Evolutionary conservation across 1,140 invertebrate genomes (phyloP).

Genomic region (Scaptomyza hsui): DNA sequence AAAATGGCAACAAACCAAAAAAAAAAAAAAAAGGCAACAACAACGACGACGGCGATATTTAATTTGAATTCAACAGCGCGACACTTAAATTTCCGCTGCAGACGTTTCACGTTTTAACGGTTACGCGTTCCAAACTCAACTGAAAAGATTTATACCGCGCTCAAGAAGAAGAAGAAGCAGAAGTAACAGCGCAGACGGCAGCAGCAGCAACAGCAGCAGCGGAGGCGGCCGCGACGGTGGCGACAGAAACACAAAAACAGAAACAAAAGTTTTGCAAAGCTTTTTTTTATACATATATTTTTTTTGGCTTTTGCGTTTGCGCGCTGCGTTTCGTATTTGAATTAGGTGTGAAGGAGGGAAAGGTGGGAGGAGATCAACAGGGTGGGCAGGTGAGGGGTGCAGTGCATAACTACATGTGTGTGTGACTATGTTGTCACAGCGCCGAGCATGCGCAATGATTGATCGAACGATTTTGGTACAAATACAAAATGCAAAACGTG

Average conservation of each 20-base stretch:
- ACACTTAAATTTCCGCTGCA: constrained; percentile 60
- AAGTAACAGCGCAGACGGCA: constrained; percentile 5
- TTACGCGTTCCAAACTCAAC: constrained; percentile 83
- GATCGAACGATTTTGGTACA: constrained; percentile 41
- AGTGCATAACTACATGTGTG: constrained; percentile 24
- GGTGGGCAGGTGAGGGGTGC: not conserved
- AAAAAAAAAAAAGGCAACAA: constrained; percentile 15
- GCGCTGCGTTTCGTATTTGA: constrained; percentile 42
- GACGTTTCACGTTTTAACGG: constrained; percentile 73
- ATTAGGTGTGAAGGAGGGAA: constrained; percentile 1
- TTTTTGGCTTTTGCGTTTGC: constrained; percentile 34
- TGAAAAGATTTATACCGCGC: constrained; percentile 81
- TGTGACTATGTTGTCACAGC: constrained; percentile 35
- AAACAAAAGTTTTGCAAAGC: constrained; percentile 78
- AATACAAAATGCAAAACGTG: constrained; percentile 58
- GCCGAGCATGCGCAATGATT: constrained; percentile 25
- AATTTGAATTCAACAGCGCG: constrained; percentile 30
- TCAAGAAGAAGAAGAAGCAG: constrained; percentile 74
- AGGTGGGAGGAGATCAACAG: not conserved
- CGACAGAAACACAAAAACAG: constrained; percentile 29
- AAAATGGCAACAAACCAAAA: constrained; percentile 4
- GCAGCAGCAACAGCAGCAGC: constrained; percentile 5
- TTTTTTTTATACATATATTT: constrained; percentile 35
- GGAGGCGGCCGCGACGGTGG: constrained; percentile 16
- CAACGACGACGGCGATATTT: constrained; percentile 1